Conservation (phyloP, 2,888 invertebrate genomes). For the Maniola hyperantus region DNA sequence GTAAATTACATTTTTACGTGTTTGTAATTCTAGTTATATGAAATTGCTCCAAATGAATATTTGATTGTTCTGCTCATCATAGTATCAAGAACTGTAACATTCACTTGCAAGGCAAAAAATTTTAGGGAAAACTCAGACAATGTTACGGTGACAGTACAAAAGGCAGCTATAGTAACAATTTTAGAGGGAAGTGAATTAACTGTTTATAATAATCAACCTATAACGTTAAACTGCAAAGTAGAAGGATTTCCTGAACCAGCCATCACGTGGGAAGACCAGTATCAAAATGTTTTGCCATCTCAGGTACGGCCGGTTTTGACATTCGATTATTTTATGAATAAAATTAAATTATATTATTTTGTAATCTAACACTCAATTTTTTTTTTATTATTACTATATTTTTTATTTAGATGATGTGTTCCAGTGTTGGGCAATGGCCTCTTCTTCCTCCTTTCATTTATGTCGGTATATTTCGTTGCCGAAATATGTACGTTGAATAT, state of each 20-base stretch:
- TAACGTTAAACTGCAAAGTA: slow-evolving; percentile 54
- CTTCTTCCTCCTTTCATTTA: no score
- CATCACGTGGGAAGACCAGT: slow-evolving; percentile 51
- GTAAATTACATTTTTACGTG: not conserved
- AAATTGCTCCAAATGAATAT: slow-evolving; percentile 54
- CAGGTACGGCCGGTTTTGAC: no score
- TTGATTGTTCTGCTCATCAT: slow-evolving; percentile 50
- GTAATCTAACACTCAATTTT: no score
- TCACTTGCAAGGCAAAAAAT: slow-evolving; percentile 54
- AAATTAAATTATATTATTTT: no score
- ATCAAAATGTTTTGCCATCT: not conserved
- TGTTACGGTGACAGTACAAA: slow-evolving; percentile 43
- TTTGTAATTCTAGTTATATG: slow-evolving; percentile 43
- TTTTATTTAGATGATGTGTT: no score
- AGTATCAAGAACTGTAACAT: slow-evolving; percentile 47
- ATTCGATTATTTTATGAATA: no score
- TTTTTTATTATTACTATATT: no score
- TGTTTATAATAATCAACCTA: slow-evolving; percentile 41
- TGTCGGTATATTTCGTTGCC: no score
- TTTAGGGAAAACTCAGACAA: slow-evolving; percentile 37
- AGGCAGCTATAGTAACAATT: slow-evolving; percentile 46
- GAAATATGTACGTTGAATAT: no score
- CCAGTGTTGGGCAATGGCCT: no score
- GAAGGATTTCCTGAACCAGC: slow-evolving; percentile 54
- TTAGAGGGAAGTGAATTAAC: slow-evolving; percentile 41